These are phyloP conservation scores for Pogonomyrmex californicus DNA, from an alignment of 1,140 invertebrate species.

Conservation along the genomic window DNA sequence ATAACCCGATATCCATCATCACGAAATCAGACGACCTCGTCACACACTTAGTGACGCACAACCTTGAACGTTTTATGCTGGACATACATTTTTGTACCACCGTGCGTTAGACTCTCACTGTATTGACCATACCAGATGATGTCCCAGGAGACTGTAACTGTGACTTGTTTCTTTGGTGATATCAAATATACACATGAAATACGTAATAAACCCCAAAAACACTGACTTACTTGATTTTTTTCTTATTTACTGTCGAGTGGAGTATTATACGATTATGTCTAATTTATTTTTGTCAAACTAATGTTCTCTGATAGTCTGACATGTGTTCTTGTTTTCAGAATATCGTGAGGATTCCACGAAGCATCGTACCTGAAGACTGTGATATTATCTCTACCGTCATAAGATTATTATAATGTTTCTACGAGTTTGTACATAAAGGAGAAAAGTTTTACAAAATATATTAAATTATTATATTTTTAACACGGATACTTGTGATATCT, in stretches of 20 bases:
- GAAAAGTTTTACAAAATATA: constrained; percentile 64
- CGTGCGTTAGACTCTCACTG: constrained; percentile 78
- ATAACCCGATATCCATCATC: constrained; percentile 60
- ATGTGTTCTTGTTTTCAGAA: constrained; percentile 82
- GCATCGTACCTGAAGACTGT: constrained; percentile 85
- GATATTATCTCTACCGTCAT: constrained; percentile 78
- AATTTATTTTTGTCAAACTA: not conserved
- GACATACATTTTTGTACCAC: constrained; percentile 78
- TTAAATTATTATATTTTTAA: constrained; percentile 70
- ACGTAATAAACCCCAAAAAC: constrained; percentile 73
- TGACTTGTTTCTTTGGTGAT: constrained; percentile 76
- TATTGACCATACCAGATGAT: constrained; percentile 80
- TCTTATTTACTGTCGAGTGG: constrained; percentile 55
- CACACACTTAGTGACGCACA: constrained; percentile 70
- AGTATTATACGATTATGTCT: constrained; percentile 53
- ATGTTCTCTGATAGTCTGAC: constrained; percentile 29
- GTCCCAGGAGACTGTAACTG: constrained; percentile 82
- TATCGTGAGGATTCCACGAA: constrained; percentile 75
- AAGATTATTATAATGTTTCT: constrained; percentile 72
- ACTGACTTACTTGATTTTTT: constrained; percentile 75
- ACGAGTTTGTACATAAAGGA: constrained; percentile 53
- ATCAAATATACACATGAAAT: constrained; percentile 83
- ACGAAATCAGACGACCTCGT: constrained; percentile 57
- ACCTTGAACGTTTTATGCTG: constrained; percentile 78
- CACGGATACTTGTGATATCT: not conserved